Base-by-base conservation (phyloP, 2,797 vertebrate genomes). In the Cichlasoma orientale region DNA sequence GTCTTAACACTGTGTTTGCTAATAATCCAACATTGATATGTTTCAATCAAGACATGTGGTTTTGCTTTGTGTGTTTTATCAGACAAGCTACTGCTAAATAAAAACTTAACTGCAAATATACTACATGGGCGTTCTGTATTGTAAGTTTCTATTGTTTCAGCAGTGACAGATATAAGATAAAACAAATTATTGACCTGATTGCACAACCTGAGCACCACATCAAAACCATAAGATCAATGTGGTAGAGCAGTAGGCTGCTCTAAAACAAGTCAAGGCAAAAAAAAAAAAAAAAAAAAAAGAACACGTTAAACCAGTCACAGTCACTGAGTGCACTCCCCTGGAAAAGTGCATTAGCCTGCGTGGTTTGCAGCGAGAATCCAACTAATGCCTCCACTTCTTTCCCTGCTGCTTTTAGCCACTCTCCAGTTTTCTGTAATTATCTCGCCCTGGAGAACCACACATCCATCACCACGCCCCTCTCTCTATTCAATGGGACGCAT, bases 401-500 rank as follows among this genome's bases (percentile, higher is more conserved):
- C 56, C 12, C 47, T 38, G 74, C 52, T 66, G 73, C 66, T 80
- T 41, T 44, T 1, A 75, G 54, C 73, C 50, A 9, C 5, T 77
- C 6, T 78, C 50, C 47, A 50, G 9, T 74, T 52, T 55, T 72
- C 53, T 69, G 66, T 44, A 25, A 74, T 66, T 27, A 38, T 10
- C 69, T 79, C 72, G 53, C 68, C 73, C 75, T 72, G 13, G 0
- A 55, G 14, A 23, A 13, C n/a, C 53, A 5, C 29, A 57, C 50
- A 53, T 79, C 50, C 11, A 70, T 1, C 1, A 29, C 73, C 82
- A 88, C 73, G 56, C 79, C 80, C 54, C 76, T 75, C 52, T 36
- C 8, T 7, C 7, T 77, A 75, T 21, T 77, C 29, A 25, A 80
- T 74, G 38, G 73, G 0, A n/a, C 3, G 3, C 58, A 70, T 33